phyloP scores from a whole-genome alignment of 2,113 vertebrate genomes.

The Limanda limanda region DNA sequence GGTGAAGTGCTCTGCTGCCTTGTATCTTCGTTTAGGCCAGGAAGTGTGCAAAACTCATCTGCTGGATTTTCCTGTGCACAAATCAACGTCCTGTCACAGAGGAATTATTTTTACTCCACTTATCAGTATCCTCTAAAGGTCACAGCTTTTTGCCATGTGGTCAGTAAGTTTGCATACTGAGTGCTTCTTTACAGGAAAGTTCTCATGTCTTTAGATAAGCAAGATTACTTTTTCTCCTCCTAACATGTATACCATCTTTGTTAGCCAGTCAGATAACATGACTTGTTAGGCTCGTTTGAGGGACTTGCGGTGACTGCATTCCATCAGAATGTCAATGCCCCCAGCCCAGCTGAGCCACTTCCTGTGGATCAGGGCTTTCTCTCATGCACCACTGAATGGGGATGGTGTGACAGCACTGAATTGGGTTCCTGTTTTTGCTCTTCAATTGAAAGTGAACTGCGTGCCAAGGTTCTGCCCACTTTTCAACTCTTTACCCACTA shows the following conservation, averaged over 20 bases:
- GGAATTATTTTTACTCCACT: slow-evolving; percentile 50
- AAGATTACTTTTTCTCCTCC: too few species aligned
- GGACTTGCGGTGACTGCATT: slow-evolving; percentile 59
- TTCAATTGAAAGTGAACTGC: slow-evolving; percentile 55
- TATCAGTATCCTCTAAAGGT: slow-evolving; percentile 37
- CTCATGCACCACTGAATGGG: slow-evolving; percentile 67
- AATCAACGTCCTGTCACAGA: slow-evolving; percentile 40
- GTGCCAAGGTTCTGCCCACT: slow-evolving; percentile 57
- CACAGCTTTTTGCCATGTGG: background rate
- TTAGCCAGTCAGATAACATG: slow-evolving; percentile 18
- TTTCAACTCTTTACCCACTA: slow-evolving; percentile 43
- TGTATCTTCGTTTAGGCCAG: slow-evolving; percentile 37
- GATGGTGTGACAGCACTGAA: slow-evolving; percentile 67
- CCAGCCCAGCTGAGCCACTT: slow-evolving; percentile 66
- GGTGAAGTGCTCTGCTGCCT: slow-evolving; percentile 25
- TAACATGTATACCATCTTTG: slow-evolving; percentile 11
- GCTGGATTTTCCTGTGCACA: slow-evolving; percentile 48
- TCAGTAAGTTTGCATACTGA: background rate
- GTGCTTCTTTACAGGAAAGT: slow-evolving; percentile 9
- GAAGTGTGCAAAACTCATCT: slow-evolving; percentile 56
- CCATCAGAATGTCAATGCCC: slow-evolving; percentile 71
- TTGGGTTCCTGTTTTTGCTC: slow-evolving; percentile 75
- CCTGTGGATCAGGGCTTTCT: slow-evolving; percentile 67
- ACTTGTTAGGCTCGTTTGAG: slow-evolving; percentile 30
- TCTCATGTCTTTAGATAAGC: slow-evolving; percentile 21